Conservation (phyloP, 2,113 vertebrate genomes). For the Phaethon lepturus region DNA sequence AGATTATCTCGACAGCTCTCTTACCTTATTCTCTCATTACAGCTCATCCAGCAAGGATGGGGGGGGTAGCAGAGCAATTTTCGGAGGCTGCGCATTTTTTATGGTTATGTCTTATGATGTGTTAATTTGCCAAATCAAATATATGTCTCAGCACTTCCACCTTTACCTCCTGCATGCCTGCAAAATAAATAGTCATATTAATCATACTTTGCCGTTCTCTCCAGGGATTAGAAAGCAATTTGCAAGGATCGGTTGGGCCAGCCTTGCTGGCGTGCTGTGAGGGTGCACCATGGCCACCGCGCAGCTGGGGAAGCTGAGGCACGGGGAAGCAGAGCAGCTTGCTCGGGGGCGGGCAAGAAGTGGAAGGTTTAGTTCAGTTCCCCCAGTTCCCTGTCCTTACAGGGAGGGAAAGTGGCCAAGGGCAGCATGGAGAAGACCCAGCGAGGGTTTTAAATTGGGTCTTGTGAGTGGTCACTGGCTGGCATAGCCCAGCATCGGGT, state of each 20-base stretch:
- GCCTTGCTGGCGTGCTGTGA: neutral
- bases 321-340: fast-evolving
- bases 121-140: slow-evolving; percentile 73
- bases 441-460: neutral
- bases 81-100: slow-evolving; percentile 37
- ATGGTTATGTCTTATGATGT: slow-evolving; percentile 66
- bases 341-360: fast-evolving
- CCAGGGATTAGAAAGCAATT: neutral
- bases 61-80: neutral
- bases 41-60: slow-evolving; percentile 1
- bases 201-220: slow-evolving; percentile 2
- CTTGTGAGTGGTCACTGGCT: fast-evolving
- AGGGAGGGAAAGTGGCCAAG: neutral
- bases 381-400: neutral
- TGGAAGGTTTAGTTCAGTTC: neutral
- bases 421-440: neutral
- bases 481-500: fast-evolving
- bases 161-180: slow-evolving; percentile 41
- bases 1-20: slow-evolving; percentile 43
- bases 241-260: neutral
- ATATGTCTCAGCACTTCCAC: slow-evolving; percentile 58
- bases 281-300: fast-evolving
- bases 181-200: slow-evolving; percentile 67
- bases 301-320: neutral
- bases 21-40: slow-evolving; percentile 51